Base-by-base conservation (phyloP, 2,797 vertebrate genomes). In the Scarus forsteni region DNA sequence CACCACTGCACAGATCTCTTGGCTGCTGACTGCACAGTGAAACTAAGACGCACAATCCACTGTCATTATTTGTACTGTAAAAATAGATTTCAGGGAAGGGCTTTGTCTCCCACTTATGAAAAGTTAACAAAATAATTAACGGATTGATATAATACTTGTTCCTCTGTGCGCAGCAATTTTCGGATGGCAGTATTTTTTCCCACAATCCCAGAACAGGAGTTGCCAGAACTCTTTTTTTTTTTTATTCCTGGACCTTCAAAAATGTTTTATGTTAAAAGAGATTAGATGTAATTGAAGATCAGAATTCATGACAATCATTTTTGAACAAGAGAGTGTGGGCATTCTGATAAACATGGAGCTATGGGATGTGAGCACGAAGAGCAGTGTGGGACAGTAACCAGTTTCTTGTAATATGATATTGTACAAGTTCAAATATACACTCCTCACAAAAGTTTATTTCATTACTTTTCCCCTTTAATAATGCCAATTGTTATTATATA, bases 1-100 rank as follows among this genome's bases (percentile, higher is more conserved):
- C 93, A 89, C 91, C 88, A 89, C 82, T 85, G 57, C 83, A 75
- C 75, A 89, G 85, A 84, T 86, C 75, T 81, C 63, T 73, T 74
- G 78, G 85, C 86, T 85, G 68, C 53, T 70, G 65, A 75, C 80
- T 50, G 70, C 52, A 52, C 80, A 79, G 75, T 81, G 80, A 79
- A 86, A 70, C 84, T 71, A 83, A 90, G 86, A 90, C 86, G 8
- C 69, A 60, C 65, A 91, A 88, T 92, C 85, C 48, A 16, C 77
- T 80, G 70, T 81, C 84, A 82, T 90, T 86, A 77, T 90, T 87
- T 89, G 85, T 58, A 73, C 85, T 81, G 77, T 90, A 85, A 86
- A 93, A 93, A 87, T 87, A 89, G 85, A 83, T 90, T 87, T 81
- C 54, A 56, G 65, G 49, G 27, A 81, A 72, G 75, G 63, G 48